Base-by-base conservation (phyloP, 1,140 invertebrate genomes). In the Drosophila sturtevanti region DNA sequence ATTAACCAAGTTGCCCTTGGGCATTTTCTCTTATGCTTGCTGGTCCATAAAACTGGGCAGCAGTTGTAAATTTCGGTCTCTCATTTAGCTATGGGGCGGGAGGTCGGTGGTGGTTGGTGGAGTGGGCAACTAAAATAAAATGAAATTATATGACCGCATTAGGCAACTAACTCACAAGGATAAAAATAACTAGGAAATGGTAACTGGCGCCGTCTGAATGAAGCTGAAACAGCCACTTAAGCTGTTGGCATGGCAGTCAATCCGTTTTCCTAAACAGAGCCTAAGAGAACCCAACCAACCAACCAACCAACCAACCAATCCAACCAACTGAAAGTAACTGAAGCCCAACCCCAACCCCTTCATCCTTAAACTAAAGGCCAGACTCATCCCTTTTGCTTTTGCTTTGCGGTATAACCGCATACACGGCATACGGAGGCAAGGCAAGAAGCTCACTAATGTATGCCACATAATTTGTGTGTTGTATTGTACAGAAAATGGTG, bases 171-270 rank as follows among this genome's bases (percentile, higher is more conserved):
- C 24, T 51, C 44, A 58, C 63, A 74, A 38, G 44, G 58, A 22
- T 14, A 38, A 41, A 24, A 12, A 76, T 38, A 61, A 65, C 64
- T 51, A 70, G 62, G 79, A 68, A 68, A 77, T 71, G 55, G 68
- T 72, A 58, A 65, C 65, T 82, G 84, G 64, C 75, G 72, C 74
- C 75, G 58, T 70, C 74, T 71, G 67, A 62, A 77, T 69, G 27
- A 31, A 71, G 75, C 72, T 54, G 65, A 77, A 79, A 70, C 67
- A 89, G 84, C 68, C 82, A 87, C 82, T 87, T 87, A 87, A 87
- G 84, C 82, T 89, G 85, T 79, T 87, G 84, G 84, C 76, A 82
- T 87, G 79, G 75, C 79, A 82, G 82, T 87, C 82, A 87, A 87
- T 87, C 82, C 84, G 84, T 72, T 79, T 74, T 9, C 54, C 84